These are phyloP conservation scores for Chironex yamaguchii DNA, from an alignment of 30 jellyfish, hydroid and myxozoan species.

Conservation along the genomic window DNA sequence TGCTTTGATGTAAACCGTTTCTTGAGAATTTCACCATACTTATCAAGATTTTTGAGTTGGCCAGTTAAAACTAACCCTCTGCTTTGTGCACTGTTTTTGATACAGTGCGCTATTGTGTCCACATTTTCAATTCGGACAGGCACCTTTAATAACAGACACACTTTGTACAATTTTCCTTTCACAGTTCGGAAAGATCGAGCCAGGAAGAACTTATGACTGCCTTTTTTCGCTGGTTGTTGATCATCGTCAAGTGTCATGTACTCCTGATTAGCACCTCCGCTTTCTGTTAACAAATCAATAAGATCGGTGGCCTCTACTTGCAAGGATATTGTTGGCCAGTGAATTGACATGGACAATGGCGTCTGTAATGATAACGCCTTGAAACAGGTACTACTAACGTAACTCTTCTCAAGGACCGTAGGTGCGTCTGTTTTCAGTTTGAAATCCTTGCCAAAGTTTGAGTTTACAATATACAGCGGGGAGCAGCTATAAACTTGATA, in stretches of 20 bases:
- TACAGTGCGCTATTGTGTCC: not conserved
- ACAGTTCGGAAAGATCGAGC: not conserved
- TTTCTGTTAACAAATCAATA: conserved; percentile 2
- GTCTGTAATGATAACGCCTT: conserved; percentile 28
- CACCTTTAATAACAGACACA: not conserved
- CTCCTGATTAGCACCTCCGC: not conserved
- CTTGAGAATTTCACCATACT: not conserved
- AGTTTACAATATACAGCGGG: conserved; percentile 53
- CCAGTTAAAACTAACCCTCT: not conserved
- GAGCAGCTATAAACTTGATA: conserved; percentile 69
- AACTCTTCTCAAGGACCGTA: conserved; percentile 28
- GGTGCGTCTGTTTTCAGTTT: conserved; percentile 23
- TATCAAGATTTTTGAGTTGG: not conserved
- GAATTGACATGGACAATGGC: conserved; percentile 48
- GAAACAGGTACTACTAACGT: conserved; percentile 50
- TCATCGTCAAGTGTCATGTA: too few relatives aligned
- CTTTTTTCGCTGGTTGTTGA: too few relatives aligned
- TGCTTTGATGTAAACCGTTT: not conserved
- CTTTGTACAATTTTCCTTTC: not conserved
- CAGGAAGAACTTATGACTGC: not conserved
- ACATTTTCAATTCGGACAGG: not conserved
- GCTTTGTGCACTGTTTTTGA: too few relatives aligned
- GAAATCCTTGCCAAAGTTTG: conserved; percentile 53
- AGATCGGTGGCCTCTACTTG: conserved; percentile 44
- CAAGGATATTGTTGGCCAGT: conserved; percentile 48